Evolutionary conservation across 2,797 vertebrate species (phyloP), one percentile per base, ranked within the genome.

Genomic region (Xenopus petersii): DNA sequence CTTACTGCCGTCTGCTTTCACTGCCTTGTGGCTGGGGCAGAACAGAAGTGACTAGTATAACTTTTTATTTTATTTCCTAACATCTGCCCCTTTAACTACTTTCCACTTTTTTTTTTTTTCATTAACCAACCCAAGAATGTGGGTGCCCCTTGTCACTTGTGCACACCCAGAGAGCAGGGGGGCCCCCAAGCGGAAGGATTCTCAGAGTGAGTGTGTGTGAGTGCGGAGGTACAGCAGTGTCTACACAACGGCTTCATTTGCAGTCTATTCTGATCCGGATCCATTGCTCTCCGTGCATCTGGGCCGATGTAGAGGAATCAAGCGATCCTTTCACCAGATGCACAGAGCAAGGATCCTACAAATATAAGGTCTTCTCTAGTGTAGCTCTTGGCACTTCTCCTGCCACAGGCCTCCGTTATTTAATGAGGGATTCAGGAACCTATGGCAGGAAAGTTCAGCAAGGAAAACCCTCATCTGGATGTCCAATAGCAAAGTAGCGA

Each of bases 171-270:
- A 75, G 86, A 81, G 79, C 69, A 56, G 75, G 83, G 21, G 67
- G 80, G 64, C 73, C 70, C 26, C 80, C 84, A 83, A 84, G 82
- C 84, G 83, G 83, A 85, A 84, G 87, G 87, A 81, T 86, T 87
- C 84, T 85, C 85, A 83, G 89, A 74, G 66, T 71, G 71, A 60
- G 61, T 78, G 76, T 90, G 93, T 91, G 87, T 90, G 92, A 89
- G 84, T 94, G 92, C 92, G 87, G 87, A 70, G 76, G 70, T 78
- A 21, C 72, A 78, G 66, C 88, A 88, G 88, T 86, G 81, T 87
- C 88, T 84, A 90, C 91, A 88, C 36, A 90, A 92, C 89, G 93
- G 86, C 90, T 86, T 88, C 85, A 84, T 90, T 88, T 90, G 85
- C 89, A 88, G 87, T 90, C 90, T 83, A 77, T 87, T 83, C 71